Conservation (phyloP, 2,888 invertebrate genomes). For the Patella depressa region DNA sequence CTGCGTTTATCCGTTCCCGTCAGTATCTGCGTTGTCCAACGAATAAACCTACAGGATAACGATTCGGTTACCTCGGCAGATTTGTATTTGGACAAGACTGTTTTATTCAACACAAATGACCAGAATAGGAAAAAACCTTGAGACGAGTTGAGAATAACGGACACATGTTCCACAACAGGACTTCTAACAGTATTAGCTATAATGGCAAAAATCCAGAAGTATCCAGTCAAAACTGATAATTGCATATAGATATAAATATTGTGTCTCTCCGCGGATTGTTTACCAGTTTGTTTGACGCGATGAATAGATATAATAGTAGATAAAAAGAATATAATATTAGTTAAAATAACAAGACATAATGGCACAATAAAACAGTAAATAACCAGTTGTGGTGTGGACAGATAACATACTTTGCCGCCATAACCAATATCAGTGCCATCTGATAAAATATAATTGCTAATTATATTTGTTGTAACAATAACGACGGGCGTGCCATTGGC, state of each 20-base stretch:
- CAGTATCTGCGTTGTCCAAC: too few relatives aligned
- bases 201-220: constrained; percentile 48
- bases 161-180: constrained; percentile 38
- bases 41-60: too few relatives aligned
- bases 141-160: constrained; percentile 39
- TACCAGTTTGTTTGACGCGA: constrained; percentile 6
- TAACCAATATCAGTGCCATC: constrained; percentile 16
- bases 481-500: too few relatives aligned
- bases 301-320: constrained; percentile 39
- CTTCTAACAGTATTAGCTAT: constrained; percentile 35
- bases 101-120: constrained; percentile 42
- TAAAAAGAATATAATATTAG: constrained; percentile 44
- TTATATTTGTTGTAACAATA: too few relatives aligned
- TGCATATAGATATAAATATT: constrained; percentile 42
- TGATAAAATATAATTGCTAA: too few relatives aligned
- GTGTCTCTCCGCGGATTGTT: constrained; percentile 26
- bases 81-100: constrained; percentile 25
- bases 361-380: constrained; percentile 46
- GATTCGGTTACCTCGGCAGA: too few relatives aligned
- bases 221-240: constrained; percentile 46
- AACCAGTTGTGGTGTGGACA: constrained; percentile 25
- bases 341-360: constrained; percentile 34
- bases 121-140: constrained; percentile 51
- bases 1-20: too few relatives aligned
- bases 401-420: constrained; percentile 38